These are phyloP conservation scores for Oncorhynchus tshawytscha DNA, from an alignment of 2,113 vertebrate genomes.

Conservation along the genomic window DNA sequence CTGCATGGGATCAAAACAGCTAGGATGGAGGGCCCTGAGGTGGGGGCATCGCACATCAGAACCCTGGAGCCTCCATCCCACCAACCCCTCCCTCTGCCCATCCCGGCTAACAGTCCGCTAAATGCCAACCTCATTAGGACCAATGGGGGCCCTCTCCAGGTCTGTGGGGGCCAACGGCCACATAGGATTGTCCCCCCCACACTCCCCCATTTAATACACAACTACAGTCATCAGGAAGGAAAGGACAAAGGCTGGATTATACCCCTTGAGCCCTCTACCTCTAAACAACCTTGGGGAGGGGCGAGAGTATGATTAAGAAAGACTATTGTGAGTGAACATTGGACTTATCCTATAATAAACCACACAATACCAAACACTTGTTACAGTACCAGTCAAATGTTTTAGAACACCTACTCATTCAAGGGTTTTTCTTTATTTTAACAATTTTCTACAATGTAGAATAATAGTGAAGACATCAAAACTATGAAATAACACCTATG, in stretches of 20 bases:
- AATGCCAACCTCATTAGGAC: conserved; percentile 26
- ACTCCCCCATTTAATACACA: background rate
- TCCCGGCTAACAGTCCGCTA: conserved; percentile 42
- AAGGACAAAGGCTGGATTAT: background rate
- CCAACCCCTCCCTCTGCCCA: conserved; percentile 6
- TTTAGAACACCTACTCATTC: too few relatives aligned
- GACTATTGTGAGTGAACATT: too few relatives aligned
- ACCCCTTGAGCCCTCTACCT: background rate
- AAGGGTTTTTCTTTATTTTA: too few relatives aligned
- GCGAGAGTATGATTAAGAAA: background rate
- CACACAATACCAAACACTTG: too few relatives aligned
- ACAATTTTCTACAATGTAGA: too few relatives aligned
- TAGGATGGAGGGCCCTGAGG: conserved; percentile 7
- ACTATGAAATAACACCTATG: too few relatives aligned
- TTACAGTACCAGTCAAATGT: too few relatives aligned
- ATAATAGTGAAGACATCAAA: too few relatives aligned
- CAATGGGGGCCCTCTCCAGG: background rate
- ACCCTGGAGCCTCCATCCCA: background rate
- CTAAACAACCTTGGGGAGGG: background rate
- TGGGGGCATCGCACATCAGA: conserved; percentile 9
- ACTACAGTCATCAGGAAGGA: background rate
- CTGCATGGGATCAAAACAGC: conserved; percentile 15
- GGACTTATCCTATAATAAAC: too few relatives aligned
- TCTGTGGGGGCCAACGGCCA: conserved; percentile 32
- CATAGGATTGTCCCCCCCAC: conserved; percentile 14